These are phyloP conservation scores for Acanthornis magna DNA, from an alignment of 2,797 vertebrate species.

Conservation along the genomic window DNA sequence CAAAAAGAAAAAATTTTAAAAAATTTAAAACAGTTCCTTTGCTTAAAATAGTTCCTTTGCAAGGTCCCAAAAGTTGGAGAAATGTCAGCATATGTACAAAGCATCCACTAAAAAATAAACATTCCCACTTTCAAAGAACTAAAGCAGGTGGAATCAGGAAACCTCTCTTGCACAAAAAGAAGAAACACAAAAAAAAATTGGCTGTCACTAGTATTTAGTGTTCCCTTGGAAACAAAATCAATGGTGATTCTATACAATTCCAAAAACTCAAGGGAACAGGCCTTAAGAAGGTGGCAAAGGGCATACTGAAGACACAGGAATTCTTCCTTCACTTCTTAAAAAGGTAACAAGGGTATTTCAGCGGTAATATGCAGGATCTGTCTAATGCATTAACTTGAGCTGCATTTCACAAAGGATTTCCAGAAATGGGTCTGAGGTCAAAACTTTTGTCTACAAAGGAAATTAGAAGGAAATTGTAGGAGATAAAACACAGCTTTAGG, in stretches of 20 bases:
- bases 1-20: rapidly evolving
- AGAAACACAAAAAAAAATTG: background rate
- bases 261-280: background rate
- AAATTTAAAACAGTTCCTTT: background rate
- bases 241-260: background rate
- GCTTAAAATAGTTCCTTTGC: background rate
- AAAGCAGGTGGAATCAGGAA: background rate
- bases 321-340: background rate
- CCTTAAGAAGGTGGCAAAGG: background rate
- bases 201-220: background rate
- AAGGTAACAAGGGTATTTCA: background rate
- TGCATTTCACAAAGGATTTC: constrained; percentile 23
- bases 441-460: constrained; percentile 72
- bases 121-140: background rate
- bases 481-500: constrained; percentile 74
- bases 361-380: background rate
- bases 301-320: background rate
- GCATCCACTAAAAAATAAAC: background rate
- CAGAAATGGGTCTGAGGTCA: constrained; percentile 67
- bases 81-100: background rate
- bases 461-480: constrained; percentile 77
- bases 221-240: background rate
- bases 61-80: background rate
- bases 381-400: constrained; percentile 1
- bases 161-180: background rate